phyloP scores from a whole-genome alignment of 1,140 invertebrate genomes.

The Bicyclus anynana region DNA sequence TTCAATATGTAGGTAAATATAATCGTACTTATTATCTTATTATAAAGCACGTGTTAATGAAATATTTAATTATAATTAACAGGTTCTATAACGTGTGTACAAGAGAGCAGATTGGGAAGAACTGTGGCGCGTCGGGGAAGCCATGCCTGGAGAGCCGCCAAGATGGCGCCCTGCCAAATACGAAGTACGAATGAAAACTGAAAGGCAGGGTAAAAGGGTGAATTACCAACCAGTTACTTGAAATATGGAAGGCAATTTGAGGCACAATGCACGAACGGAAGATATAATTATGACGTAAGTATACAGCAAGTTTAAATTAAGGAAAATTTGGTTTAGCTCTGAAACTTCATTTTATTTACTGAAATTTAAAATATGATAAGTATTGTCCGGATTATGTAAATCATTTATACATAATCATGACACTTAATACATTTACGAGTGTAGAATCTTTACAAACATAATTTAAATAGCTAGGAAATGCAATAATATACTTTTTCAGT shows the following conservation, averaged over 20 bases:
- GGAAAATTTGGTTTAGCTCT: too few species aligned
- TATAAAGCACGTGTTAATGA: conserved; percentile 2
- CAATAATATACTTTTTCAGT: too few species aligned
- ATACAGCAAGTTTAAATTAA: too few species aligned
- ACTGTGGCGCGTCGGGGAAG: conserved; percentile 44
- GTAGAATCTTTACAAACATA: too few species aligned
- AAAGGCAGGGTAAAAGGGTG: conserved; percentile 33
- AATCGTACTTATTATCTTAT: neutral
- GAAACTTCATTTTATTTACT: too few species aligned
- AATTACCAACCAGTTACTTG: neutral
- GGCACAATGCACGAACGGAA: neutral
- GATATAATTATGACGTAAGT: too few species aligned
- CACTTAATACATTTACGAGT: too few species aligned
- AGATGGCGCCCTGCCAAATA: conserved; percentile 60
- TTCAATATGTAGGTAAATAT: conserved; percentile 9
- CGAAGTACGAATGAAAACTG: conserved; percentile 44
- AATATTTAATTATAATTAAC: neutral
- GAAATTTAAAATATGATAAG: too few species aligned
- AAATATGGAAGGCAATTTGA: too few species aligned
- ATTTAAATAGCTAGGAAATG: too few species aligned
- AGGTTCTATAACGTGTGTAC: conserved; percentile 2
- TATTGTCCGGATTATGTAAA: too few species aligned
- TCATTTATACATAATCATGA: too few species aligned
- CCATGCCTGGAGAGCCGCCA: conserved; percentile 47
- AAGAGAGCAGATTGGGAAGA: conserved; percentile 25